Evolutionary conservation across 2,888 invertebrate genomes (phyloP).

Genomic region (Chloromyia formosa): DNA sequence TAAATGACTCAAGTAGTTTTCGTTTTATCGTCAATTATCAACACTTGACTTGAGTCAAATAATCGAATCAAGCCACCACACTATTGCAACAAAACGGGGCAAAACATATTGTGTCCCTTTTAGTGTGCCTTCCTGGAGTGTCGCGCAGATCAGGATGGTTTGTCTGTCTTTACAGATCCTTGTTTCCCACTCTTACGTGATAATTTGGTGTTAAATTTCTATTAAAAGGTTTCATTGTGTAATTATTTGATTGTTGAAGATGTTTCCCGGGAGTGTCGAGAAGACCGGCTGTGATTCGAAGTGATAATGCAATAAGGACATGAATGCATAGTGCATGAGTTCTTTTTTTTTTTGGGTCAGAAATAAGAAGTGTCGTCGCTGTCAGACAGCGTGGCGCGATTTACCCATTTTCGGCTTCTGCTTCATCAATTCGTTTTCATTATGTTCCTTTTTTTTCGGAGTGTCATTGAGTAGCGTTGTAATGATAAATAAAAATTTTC

Average conservation of each 20-base stretch:
- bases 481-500: constrained; percentile 45
- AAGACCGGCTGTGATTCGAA: background rate
- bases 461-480: background rate
- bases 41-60: constrained; percentile 44
- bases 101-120: background rate
- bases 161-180: background rate
- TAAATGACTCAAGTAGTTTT: constrained; percentile 49
- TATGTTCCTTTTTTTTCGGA: constrained; percentile 18
- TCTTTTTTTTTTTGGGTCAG: no score
- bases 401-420: background rate
- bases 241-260: constrained; percentile 40
- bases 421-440: constrained; percentile 4
- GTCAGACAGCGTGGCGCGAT: background rate
- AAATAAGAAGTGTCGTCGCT: background rate
- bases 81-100: constrained; percentile 12
- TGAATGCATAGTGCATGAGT: background rate
- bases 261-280: background rate
- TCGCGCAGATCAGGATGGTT: background rate
- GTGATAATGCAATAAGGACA: background rate
- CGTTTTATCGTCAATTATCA: constrained; percentile 47
- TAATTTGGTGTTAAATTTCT: constrained; percentile 56
- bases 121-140: background rate
- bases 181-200: constrained; percentile 47
- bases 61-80: background rate
- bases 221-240: constrained; percentile 52